Percentiles rank a stretch among this genome's conserved stretches.
phyloP scores from a whole-genome alignment of 2,797 vertebrate species.

The Anguilla obscura region DNA sequence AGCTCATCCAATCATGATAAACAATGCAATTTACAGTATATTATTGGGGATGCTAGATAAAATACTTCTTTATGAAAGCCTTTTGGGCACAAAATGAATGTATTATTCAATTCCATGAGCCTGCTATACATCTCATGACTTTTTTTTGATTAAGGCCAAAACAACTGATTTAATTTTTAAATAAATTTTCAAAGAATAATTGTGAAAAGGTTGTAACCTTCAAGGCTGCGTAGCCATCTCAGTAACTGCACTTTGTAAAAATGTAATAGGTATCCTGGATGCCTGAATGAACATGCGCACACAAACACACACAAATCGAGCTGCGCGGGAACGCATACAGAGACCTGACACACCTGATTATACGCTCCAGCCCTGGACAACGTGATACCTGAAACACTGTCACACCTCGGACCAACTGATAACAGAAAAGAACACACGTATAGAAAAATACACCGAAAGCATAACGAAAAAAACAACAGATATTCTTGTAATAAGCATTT shows the following conservation, averaged over 20 bases:
- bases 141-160: slow-evolving; percentile 1
- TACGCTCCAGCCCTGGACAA: not conserved
- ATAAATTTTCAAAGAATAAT: slow-evolving; percentile 7
- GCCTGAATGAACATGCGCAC: not conserved
- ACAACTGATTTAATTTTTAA: slow-evolving; percentile 22
- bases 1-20: not conserved
- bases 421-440: not conserved
- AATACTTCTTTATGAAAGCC: not conserved
- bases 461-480: not conserved
- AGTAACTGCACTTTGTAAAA: slow-evolving; percentile 23
- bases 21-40: not conserved
- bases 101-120: not conserved
- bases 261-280: slow-evolving; percentile 7
- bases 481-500: not conserved
- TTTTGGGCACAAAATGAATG: not conserved
- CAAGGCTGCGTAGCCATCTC: not conserved
- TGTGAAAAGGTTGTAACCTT: not conserved
- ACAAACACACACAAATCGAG: not conserved
- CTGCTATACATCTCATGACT: not conserved
- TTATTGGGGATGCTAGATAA: not conserved
- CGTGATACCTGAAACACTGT: not conserved
- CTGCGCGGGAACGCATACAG: slow-evolving; percentile 9
- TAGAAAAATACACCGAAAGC: not conserved
- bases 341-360: not conserved
- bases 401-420: slow-evolving; percentile 5